phyloP scores from a whole-genome alignment of 2,113 vertebrate species.

The Balaenoptera acutorostrata region DNA sequence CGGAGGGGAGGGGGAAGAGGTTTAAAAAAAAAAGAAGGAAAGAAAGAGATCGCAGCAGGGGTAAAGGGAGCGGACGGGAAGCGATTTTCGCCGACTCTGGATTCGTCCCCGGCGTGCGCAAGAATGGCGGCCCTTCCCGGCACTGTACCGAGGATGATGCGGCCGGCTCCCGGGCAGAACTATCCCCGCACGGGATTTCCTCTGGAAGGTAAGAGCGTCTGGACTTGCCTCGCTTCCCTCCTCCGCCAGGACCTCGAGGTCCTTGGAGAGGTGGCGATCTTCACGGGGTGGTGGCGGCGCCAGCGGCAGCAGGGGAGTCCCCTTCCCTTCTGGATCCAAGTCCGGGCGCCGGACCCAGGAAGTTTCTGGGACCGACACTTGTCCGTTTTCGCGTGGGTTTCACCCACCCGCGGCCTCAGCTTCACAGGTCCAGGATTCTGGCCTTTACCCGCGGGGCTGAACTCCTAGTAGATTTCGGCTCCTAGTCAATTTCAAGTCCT shows the following conservation, averaged over 20 bases:
- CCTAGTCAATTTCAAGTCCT: neutral
- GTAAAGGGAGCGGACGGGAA: conserved; percentile 24
- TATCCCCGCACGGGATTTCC: conserved; percentile 96
- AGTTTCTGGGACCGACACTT: neutral
- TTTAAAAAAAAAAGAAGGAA: neutral
- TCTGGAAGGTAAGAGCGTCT: conserved; percentile 91
- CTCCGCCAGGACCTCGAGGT: neutral
- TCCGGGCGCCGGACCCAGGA: neutral
- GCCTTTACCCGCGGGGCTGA: neutral
- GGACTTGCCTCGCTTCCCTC: neutral
- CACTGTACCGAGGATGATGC: conserved; percentile 96
- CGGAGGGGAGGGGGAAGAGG: conserved; percentile 29
- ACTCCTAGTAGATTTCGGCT: neutral
- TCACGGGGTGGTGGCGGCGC: neutral
- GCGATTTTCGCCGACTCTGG: conserved; percentile 37
- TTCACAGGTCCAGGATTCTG: neutral
- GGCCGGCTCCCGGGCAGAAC: conserved; percentile 95
- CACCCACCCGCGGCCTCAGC: neutral
- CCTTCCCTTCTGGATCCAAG: neutral
- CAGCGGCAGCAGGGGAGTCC: neutral
- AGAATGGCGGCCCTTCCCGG: conserved; percentile 87
- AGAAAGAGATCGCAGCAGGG: conserved; percentile 56
- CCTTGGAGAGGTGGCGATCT: neutral
- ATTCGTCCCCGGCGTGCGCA: conserved; percentile 44
- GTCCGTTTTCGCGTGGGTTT: neutral